Conservation (phyloP, 2,113 vertebrate species). For the Hippocampus comes region DNA sequence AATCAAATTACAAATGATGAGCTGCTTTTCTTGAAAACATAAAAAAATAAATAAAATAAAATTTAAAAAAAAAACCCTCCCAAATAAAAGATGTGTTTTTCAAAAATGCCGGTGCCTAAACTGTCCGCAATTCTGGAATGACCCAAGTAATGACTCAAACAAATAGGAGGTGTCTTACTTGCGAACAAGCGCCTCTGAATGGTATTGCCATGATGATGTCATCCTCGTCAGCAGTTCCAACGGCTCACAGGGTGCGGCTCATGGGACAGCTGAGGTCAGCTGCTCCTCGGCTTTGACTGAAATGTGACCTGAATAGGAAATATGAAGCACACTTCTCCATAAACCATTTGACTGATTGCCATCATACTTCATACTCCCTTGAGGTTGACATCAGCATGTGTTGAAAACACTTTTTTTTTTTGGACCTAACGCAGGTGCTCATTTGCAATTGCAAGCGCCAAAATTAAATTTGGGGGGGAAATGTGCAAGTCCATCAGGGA, state of each 20-base stretch:
- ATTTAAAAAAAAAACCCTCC: background rate
- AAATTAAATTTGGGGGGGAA: background rate
- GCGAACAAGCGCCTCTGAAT: constrained; percentile 24
- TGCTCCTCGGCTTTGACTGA: constrained; percentile 3
- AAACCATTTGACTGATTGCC: background rate
- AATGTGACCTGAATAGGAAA: constrained; percentile 10
- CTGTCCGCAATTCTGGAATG: background rate
- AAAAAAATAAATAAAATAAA: background rate
- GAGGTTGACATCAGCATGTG: constrained; percentile 6
- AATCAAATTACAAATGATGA: background rate
- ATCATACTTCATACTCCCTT: background rate
- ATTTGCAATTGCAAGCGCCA: background rate
- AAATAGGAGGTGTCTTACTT: constrained; percentile 47
- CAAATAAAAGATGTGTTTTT: background rate
- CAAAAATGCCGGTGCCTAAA: background rate
- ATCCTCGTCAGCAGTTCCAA: background rate
- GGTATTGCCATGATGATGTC: constrained; percentile 2
- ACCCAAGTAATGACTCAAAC: constrained; percentile 36
- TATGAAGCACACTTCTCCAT: constrained; percentile 5
- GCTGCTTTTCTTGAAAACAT: background rate
- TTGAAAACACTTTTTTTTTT: background rate
- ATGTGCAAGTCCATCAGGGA: background rate
- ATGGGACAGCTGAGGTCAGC: background rate
- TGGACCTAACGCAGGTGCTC: background rate
- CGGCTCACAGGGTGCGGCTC: background rate